Base-by-base conservation (phyloP, 2,888 invertebrate species). In the Lysandra bellargus region DNA sequence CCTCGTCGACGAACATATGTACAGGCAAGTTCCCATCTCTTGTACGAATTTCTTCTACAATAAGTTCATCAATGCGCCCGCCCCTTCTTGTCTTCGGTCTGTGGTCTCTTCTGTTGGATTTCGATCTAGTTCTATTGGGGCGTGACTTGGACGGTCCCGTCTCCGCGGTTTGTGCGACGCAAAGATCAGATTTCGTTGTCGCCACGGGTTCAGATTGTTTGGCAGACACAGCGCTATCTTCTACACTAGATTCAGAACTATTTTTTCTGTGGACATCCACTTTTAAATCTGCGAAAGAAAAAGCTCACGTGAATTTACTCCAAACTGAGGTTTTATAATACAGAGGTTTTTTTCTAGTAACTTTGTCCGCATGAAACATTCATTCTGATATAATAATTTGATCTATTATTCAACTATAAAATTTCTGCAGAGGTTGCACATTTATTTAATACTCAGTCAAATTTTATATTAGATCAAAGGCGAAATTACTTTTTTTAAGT, bases 231-330 rank as follows among this genome's bases (percentile, higher is more conserved):
- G 95, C 94, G 80, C 95, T 92, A 82, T 96, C 96, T 82, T 97
- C 97, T 87, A 97, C 97, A 84, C 97, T 97, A 82, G 98, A 98
- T 90, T 97, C 98, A 0, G 98, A 98, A 86, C 98, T 98, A 89
- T 98, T 98, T 89, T 98, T 98, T 80, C 98, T 96, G 92, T 98
- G 98, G 79, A 98, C 98, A 92, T 98, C 98, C 80, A 98, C 98
- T 95, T 98, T 98, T 84, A 98, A 95, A 95, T 98, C 98, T 96
- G 90, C 12, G 92, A 93, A 83, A 84, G 72, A 80, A 79, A 74
- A 73, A 78, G 17, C 17, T 12, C 9, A 49, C 9, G 7, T 61
- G 23, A 7, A 23, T 23, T 23, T 23, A 61, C 61, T 23, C 23
- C 9, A 49, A 9, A 49, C 49, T 3, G 49, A 49, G 12, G 0